A percentile compares a stretch with the other conserved stretches of the same genome.
These are phyloP conservation scores for Nyctibius grandis DNA, from an alignment of 2,797 vertebrate genomes.

Conservation along the genomic window DNA sequence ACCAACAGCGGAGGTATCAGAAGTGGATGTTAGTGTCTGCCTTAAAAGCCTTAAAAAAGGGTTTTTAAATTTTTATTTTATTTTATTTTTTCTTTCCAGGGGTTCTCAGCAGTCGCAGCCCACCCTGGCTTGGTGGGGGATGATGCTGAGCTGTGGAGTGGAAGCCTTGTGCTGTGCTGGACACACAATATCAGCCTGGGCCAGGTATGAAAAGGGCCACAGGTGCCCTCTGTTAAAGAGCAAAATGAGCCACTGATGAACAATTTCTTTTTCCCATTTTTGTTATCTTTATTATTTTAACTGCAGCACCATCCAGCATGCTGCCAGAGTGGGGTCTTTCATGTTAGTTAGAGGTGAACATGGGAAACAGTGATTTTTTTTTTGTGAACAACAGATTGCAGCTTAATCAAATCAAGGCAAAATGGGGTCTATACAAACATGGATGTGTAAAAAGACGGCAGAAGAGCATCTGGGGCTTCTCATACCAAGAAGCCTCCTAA, in stretches of 20 bases:
- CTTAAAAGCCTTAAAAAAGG: neutral
- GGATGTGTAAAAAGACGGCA: neutral
- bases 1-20: rapidly evolving
- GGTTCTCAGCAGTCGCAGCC: neutral
- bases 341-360: neutral
- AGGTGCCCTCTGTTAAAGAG: neutral
- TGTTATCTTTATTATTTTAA: neutral
- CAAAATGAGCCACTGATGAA: neutral
- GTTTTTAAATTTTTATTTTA: neutral
- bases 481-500: neutral
- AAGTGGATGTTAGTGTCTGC: neutral
- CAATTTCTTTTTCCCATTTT: neutral
- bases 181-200: neutral
- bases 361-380: neutral
- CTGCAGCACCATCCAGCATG: neutral
- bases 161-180: neutral
- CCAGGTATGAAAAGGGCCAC: rapidly evolving
- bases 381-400: neutral
- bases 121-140: too few species aligned
- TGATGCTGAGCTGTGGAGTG: neutral
- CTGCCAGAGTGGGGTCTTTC: neutral
- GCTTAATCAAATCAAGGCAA: neutral
- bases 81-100: neutral
- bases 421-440: neutral
- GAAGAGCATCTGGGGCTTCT: neutral